phyloP scores from a whole-genome alignment of 2,113 vertebrate species.

The Piliocolobus tephrosceles region DNA sequence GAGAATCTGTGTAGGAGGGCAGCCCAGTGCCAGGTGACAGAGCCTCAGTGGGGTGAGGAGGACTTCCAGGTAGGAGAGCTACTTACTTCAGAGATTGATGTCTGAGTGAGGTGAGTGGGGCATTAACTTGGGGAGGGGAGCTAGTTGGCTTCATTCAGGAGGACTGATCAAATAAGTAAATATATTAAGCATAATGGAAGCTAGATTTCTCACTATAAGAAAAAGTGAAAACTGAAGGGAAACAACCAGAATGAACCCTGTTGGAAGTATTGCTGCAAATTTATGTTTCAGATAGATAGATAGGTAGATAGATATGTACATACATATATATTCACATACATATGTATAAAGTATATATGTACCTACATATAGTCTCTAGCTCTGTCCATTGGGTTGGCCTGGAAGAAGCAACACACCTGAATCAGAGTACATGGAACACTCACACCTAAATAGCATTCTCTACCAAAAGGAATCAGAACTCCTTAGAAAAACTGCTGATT shows the following conservation, averaged over 20 bases:
- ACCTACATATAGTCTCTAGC: background rate
- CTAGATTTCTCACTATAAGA: background rate
- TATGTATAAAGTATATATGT: background rate
- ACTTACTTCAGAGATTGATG: background rate
- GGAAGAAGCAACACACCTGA: background rate
- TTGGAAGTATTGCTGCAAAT: background rate
- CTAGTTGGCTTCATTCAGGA: background rate
- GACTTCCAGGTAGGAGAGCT: background rate
- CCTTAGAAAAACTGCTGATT: conserved; percentile 1
- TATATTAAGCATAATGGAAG: background rate
- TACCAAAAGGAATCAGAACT: background rate
- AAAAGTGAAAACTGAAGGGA: background rate
- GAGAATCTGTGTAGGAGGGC: background rate
- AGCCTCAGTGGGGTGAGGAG: background rate
- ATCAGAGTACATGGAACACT: background rate
- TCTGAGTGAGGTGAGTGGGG: background rate
- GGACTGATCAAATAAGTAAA: background rate
- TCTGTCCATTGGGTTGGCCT: background rate
- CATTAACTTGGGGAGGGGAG: background rate
- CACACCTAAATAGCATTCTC: background rate
- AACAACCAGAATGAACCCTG: background rate
- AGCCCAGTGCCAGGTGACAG: background rate
- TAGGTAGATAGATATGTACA: background rate
- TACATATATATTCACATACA: background rate
- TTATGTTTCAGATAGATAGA: background rate